These are phyloP conservation scores for Pteronura brasiliensis DNA, from an alignment of 2,113 vertebrate species.

Conservation along the genomic window DNA sequence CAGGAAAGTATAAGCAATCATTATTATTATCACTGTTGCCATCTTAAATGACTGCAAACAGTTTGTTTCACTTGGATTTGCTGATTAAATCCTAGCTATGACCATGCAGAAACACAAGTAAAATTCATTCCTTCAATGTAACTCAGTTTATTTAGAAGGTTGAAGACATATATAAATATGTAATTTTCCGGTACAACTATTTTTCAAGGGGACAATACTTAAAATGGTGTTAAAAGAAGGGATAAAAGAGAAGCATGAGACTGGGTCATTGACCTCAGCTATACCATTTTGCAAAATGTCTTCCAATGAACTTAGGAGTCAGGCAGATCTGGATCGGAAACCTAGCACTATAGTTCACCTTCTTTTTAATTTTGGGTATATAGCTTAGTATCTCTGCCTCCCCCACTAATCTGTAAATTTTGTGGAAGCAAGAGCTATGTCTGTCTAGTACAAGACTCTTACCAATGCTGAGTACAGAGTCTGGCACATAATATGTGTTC, in stretches of 20 bases:
- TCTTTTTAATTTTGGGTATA: neutral
- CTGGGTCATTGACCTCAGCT: neutral
- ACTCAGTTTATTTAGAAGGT: neutral
- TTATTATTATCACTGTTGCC: conserved; percentile 57
- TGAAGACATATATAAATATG: neutral
- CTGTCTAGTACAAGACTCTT: neutral
- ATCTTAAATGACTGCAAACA: conserved; percentile 53
- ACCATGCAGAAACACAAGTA: conserved; percentile 6
- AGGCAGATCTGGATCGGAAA: neutral
- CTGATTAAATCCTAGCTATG: conserved; percentile 45
- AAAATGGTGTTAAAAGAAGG: neutral
- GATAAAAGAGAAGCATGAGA: neutral
- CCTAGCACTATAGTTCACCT: neutral
- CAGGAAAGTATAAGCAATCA: conserved; percentile 49
- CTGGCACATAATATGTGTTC: neutral
- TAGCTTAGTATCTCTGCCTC: neutral
- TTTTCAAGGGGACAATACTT: neutral
- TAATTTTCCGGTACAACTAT: neutral
- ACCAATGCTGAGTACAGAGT: neutral
- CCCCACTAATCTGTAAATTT: neutral
- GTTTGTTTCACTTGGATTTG: conserved; percentile 39
- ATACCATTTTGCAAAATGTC: neutral
- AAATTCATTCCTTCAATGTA: neutral
- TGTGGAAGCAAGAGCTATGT: neutral
- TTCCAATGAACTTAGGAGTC: neutral